Evolutionary conservation across 2,797 vertebrate genomes (phyloP).

Genomic region (Urophycis tenuis): DNA sequence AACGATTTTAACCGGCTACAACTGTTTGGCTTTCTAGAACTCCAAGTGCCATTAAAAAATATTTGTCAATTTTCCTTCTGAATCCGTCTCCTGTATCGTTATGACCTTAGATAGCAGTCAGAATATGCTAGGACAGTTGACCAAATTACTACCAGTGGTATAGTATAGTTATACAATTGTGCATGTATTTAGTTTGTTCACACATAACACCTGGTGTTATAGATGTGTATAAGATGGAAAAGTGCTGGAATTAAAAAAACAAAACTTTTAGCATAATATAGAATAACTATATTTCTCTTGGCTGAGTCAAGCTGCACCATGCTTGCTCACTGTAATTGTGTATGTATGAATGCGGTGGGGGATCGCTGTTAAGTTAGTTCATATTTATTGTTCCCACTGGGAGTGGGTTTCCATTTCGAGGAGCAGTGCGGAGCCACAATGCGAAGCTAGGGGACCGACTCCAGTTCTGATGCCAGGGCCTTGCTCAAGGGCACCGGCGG

Average conservation of each 20-base stretch:
- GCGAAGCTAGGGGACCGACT: not conserved
- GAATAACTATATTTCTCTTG: no score
- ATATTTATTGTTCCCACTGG: no score
- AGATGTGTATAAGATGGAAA: no score
- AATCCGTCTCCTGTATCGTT: not conserved
- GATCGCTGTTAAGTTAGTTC: no score
- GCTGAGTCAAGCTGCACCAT: not conserved
- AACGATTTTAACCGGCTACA: not conserved
- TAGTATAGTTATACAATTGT: no score
- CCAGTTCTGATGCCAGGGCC: not conserved
- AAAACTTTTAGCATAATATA: not conserved
- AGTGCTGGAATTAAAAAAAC: not conserved
- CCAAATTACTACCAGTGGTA: no score
- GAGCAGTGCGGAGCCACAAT: no score
- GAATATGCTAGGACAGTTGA: not conserved
- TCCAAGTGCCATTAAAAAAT: not conserved
- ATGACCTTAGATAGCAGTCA: not conserved
- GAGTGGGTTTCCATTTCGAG: no score
- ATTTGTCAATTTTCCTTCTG: not conserved
- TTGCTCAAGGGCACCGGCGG: not conserved
- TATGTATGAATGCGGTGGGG: not conserved
- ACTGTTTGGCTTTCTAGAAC: not conserved
- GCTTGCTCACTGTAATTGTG: not conserved
- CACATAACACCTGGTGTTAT: no score
- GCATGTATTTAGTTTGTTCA: no score